Conservation (phyloP, 2,888 invertebrate species). For the Atrina japonica region DNA sequence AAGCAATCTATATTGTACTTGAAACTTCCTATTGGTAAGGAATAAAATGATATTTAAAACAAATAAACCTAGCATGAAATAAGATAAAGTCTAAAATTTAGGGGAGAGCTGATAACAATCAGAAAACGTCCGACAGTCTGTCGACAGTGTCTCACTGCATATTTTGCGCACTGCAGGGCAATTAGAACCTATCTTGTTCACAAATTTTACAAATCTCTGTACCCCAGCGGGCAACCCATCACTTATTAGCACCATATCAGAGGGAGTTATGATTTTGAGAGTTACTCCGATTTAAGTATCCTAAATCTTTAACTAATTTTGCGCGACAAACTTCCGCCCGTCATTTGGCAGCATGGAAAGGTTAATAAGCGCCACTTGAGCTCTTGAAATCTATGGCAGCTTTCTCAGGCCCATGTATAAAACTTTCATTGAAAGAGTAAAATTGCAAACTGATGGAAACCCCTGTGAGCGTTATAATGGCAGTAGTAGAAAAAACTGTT, state of each 20-base stretch:
- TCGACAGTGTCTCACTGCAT: conserved; percentile 29
- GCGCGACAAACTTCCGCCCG: conserved; percentile 45
- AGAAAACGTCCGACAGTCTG: conserved; percentile 32
- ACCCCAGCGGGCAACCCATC: conserved; percentile 30
- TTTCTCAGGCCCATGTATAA: conserved; percentile 15
- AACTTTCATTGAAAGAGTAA: conserved; percentile 18
- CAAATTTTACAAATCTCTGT: conserved; percentile 45
- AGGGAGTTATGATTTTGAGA: conserved; percentile 26
- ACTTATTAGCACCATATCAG: conserved; percentile 40
- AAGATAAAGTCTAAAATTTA: conserved; percentile 22
- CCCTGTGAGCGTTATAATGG: too few relatives aligned
- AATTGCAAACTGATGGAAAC: too few relatives aligned
- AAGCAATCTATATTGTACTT: too few relatives aligned
- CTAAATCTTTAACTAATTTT: conserved; percentile 29
- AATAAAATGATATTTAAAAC: conserved; percentile 29
- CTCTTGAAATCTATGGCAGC: background rate
- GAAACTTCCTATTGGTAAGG: conserved; percentile 14
- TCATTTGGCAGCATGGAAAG: conserved; percentile 6
- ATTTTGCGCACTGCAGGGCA: conserved; percentile 39
- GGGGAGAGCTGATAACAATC: conserved; percentile 35
- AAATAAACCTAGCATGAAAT: conserved; percentile 36
- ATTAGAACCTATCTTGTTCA: conserved; percentile 46
- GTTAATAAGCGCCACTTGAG: conserved; percentile 26
- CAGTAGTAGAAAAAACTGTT: too few relatives aligned
- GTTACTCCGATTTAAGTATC: conserved; percentile 22